Percentiles rank a stretch among this genome's conserved stretches.
phyloP scores from a whole-genome alignment of 2,797 vertebrate species.

The Botia kubotai region DNA sequence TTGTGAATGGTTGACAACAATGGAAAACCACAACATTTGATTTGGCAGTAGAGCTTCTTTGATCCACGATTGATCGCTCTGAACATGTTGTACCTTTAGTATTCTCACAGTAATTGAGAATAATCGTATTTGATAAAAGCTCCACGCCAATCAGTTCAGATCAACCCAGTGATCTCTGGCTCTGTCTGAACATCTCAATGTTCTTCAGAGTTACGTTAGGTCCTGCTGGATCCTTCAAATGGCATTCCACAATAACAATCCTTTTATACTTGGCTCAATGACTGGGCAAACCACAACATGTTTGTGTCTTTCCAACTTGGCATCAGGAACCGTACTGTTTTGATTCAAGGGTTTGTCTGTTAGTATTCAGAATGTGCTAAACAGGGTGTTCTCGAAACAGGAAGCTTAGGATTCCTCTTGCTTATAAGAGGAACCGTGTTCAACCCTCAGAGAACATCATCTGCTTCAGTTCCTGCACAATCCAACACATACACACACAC shows the following conservation, averaged over 20 bases:
- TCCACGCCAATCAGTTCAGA: constrained; percentile 14
- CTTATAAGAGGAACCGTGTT: constrained; percentile 51
- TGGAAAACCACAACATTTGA: neutral
- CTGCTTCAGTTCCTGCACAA: constrained; percentile 5
- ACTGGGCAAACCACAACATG: constrained; percentile 33
- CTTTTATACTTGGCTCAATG: constrained; percentile 42
- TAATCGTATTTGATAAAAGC: constrained; percentile 36
- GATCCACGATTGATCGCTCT: neutral
- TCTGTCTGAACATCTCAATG: constrained; percentile 4
- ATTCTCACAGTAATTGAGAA: neutral
- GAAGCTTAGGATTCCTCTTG: constrained; percentile 42
- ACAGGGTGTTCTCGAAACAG: constrained; percentile 21
- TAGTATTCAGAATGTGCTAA: constrained; percentile 35
- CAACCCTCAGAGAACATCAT: constrained; percentile 19
- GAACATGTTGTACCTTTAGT: neutral
- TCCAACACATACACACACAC: constrained; percentile 10
- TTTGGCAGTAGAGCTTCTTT: neutral
- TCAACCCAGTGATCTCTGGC: constrained; percentile 3
- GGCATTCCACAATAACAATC: neutral
- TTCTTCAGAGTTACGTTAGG: neutral
- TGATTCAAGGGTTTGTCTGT: constrained; percentile 15
- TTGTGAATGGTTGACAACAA: neutral
- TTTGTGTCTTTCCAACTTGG: constrained; percentile 45
- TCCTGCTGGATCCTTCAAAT: constrained; percentile 3
- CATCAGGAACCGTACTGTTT: constrained; percentile 16